Evolutionary conservation across 2,888 invertebrate genomes (phyloP), one percentile per base, ranked within the genome.

Genomic region (Amiota minor): DNA sequence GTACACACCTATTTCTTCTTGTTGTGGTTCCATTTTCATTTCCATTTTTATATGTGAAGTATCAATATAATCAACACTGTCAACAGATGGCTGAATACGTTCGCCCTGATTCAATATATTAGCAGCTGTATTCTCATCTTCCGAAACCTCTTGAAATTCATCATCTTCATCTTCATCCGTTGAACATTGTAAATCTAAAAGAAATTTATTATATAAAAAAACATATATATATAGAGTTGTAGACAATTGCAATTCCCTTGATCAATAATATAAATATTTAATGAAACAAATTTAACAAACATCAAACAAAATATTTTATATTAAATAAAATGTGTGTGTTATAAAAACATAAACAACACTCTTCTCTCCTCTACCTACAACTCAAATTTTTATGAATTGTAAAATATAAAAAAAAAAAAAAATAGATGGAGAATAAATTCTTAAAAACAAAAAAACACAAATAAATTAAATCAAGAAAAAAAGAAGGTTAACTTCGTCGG

Each of bases 171-270:
- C 93, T 74, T 93, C 94, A 84, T 94, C 94, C 72, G 93, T 94
- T 14, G 94, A 94, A 86, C 93, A 94, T 88, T 94, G 93, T 65
- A 94, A 89, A 90, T 94, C 93, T 93, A 71, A 45, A 46, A 72
- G 62, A 11, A 71, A 62, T 64, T 45, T 9, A 10, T 18, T 59
- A n/a, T 20, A 59, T 20, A 59, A 59, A 59, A 10, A 16, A 1
- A 59, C 18, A 64, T 46, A 23, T 9, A n/a, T n/a, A n/a, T 45
- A 1, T 9, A 64, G 10, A 64, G 8, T 46, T 67, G 8, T 14
- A 14, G 53, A 53, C 53, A 50, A 3, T 50, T 50, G 50, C 50
- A 53, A 53, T 53, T 53, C 0, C 3, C 53, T 50, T 9, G 23
- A 59, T 9, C 59, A 59, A 59, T 18, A 18, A 35, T 59, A 18